Evolutionary conservation across 2,113 vertebrate species (phyloP), one percentile per base, ranked within the genome.

Genomic region (Haemorhous mexicanus): DNA sequence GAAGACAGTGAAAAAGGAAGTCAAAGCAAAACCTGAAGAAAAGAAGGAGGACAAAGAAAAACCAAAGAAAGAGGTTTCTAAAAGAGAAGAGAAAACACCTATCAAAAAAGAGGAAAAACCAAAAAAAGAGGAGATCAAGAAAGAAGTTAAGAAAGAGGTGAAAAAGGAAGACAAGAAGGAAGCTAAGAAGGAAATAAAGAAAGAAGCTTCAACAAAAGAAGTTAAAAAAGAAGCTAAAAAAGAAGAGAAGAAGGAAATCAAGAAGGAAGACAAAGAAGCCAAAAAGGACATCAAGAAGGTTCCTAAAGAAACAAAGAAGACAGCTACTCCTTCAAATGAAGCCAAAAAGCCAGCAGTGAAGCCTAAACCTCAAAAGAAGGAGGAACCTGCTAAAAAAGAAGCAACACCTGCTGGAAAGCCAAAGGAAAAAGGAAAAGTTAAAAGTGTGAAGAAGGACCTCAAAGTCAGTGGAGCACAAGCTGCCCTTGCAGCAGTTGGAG

Each of bases 41-140:
- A 99, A 99, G 97, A 99, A 98, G 92, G 98, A 98, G 62, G 98
- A 98, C 66, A 98, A 98, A 97, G 99, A 98, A 59, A 99, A 99
- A 59, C 77, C 97, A 85, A 98, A 98, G 96, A 98, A 98, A 95
- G 98, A 98, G 17, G 56, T 91, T 68, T 70, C 93, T 59, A 98
- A 98, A 82, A 98, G 92, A 76, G 98, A 98, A 50, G 98, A 98
- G 26, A 98, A 98, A 92, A 94, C 94, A 41, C 89, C 85, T 9
- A 17, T 96, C 69, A 98, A 98, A 95, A 98, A 98, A 84, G 98
- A 98, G 5, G 98, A 98, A 66, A 98, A 97, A 81, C 95, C 96
- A 11, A 99, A 98, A 97, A 99, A 98, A 72, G 98, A 99, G 74
- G 98, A 98, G 9, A 69, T 91, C 12, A 99, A 98, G 95, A 97